These are phyloP conservation scores for Tetramorium bicarinatum DNA, from an alignment of 2,888 invertebrate species.

Conservation along the genomic window DNA sequence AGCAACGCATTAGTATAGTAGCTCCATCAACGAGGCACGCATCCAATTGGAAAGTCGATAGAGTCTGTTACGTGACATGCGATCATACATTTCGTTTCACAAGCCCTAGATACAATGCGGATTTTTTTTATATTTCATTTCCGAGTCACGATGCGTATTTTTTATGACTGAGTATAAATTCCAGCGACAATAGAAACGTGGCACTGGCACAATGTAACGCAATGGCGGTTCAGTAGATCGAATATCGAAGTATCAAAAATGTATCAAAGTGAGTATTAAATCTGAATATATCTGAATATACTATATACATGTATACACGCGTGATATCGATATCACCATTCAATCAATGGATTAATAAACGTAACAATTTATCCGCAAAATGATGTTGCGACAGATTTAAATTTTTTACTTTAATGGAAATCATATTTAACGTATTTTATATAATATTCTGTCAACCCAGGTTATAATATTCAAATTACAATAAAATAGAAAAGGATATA, in stretches of 20 bases:
- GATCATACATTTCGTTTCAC: conserved; percentile 36
- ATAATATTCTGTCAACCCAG: not conserved
- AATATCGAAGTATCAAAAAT: not conserved
- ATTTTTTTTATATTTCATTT: not conserved
- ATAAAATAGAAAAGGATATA: not conserved
- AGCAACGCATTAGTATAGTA: conserved; percentile 35
- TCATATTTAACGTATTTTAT: not conserved
- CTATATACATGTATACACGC: too few species aligned
- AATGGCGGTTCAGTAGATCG: not conserved
- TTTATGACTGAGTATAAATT: conserved; percentile 30
- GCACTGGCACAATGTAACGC: not conserved
- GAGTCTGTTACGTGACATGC: conserved; percentile 34
- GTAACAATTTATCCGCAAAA: not conserved
- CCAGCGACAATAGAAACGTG: not conserved
- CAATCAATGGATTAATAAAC: not conserved
- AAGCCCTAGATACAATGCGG: not conserved
- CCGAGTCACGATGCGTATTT: not conserved
- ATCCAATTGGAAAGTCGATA: conserved; percentile 55
- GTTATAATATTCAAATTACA: not conserved
- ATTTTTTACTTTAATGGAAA: not conserved
- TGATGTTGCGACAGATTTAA: not conserved
- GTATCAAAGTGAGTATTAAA: not conserved
- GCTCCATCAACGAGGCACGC: conserved; percentile 31
- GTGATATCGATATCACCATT: not conserved
- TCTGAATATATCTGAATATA: not conserved